These are phyloP conservation scores for Larimichthys crocea DNA, from an alignment of 2,113 vertebrate genomes.

Conservation along the genomic window DNA sequence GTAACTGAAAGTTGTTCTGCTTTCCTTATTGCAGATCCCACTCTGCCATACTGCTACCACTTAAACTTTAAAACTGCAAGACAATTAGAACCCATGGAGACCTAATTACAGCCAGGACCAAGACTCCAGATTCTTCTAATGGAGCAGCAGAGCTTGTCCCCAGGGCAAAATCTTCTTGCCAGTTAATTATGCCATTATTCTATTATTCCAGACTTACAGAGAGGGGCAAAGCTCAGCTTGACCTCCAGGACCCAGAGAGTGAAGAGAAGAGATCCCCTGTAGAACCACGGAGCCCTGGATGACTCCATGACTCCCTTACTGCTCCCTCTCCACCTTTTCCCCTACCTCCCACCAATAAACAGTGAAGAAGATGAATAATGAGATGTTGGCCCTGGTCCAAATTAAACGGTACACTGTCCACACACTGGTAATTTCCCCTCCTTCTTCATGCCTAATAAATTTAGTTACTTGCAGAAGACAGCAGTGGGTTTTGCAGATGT, in stretches of 20 bases:
- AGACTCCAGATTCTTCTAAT: conserved; percentile 64
- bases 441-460: conserved; percentile 53
- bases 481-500: conserved; percentile 51
- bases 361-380: conserved; percentile 66
- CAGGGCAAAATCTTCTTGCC: conserved; percentile 70
- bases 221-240: conserved; percentile 49
- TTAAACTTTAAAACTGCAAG: conserved; percentile 68
- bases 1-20: neutral
- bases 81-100: conserved; percentile 82
- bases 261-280: conserved; percentile 58
- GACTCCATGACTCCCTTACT: conserved; percentile 43
- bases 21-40: conserved; percentile 27
- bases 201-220: conserved; percentile 76
- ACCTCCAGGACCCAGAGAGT: conserved; percentile 70
- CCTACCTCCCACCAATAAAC: conserved; percentile 53
- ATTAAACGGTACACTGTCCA: conserved; percentile 55
- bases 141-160: conserved; percentile 63
- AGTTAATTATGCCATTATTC: conserved; percentile 84
- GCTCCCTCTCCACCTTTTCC: conserved; percentile 39
- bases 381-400: conserved; percentile 60
- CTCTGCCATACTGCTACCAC: conserved; percentile 45
- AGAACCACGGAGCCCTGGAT: conserved; percentile 38
- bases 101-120: conserved; percentile 79
- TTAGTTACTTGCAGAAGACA: conserved; percentile 58
- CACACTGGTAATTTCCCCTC: conserved; percentile 50